phyloP scores from a whole-genome alignment of 2,797 vertebrate genomes.

The Lophotriccus pileatus region DNA sequence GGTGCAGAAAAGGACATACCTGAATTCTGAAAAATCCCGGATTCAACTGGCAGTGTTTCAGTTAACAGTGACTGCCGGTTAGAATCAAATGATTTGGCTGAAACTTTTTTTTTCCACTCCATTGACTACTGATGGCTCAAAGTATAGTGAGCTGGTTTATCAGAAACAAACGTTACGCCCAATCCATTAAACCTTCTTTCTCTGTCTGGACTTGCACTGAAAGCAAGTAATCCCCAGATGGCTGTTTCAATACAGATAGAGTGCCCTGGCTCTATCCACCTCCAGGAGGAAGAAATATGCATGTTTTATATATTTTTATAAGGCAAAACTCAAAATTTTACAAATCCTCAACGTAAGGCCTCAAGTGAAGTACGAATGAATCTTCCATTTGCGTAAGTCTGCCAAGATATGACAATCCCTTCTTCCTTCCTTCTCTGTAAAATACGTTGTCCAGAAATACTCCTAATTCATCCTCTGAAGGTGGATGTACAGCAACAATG shows the following conservation, averaged over 20 bases:
- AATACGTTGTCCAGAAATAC: not conserved
- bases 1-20: not conserved
- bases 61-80: not conserved
- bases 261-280: not conserved
- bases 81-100: not conserved
- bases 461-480: not conserved
- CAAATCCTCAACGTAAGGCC: not conserved
- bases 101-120: not conserved
- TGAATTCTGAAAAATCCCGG: not conserved
- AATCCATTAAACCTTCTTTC: slow-evolving; percentile 33
- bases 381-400: not conserved
- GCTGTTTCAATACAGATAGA: not conserved
- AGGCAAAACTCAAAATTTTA: not conserved
- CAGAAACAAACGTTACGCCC: slow-evolving; percentile 7
- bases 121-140: not conserved
- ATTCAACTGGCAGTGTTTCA: not conserved
- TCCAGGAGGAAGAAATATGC: not conserved
- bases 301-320: not conserved
- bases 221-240: slow-evolving; percentile 56
- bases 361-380: not conserved
- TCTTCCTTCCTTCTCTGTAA: not conserved
- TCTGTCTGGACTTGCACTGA: not conserved
- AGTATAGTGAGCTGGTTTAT: not conserved
- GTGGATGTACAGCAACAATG: not conserved
- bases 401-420: not conserved